A percentile compares a stretch with the other conserved stretches of the same genome.
Conservation (phyloP, 2,888 invertebrate genomes). For the Aleiodes leptofemur region DNA sequence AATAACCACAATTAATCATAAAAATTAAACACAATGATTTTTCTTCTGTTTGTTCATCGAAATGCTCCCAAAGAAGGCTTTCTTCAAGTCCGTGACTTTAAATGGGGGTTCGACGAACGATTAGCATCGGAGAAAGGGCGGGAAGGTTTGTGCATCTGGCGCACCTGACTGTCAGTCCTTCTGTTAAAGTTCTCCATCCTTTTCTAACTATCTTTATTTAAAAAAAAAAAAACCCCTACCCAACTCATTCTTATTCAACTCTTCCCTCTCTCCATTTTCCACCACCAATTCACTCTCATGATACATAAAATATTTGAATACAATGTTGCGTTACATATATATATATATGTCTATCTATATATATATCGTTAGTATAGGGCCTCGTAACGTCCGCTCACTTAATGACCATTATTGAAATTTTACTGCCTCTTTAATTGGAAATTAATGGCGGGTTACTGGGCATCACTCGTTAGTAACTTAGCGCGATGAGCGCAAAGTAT, state of each 20-base stretch:
- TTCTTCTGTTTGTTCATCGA: conserved; percentile 11
- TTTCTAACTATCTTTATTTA: conserved; percentile 35
- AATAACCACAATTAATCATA: too few species aligned
- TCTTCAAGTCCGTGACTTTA: too few species aligned
- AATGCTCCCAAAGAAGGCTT: neutral
- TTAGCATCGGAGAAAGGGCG: conserved; percentile 67
- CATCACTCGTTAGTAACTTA: conserved; percentile 66
- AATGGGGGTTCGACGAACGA: conserved; percentile 67
- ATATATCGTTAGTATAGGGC: conserved; percentile 55
- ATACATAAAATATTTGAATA: conserved; percentile 46
- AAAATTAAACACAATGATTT: too few species aligned
- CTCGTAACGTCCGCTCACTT: conserved; percentile 72
- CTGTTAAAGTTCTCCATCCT: conserved; percentile 32
- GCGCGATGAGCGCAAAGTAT: conserved; percentile 50
- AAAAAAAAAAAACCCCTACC: conserved; percentile 40
- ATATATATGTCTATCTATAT: conserved; percentile 39
- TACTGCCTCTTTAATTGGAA: conserved; percentile 74
- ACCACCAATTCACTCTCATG: conserved; percentile 47
- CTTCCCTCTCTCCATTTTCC: conserved; percentile 37
- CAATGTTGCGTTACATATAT: conserved; percentile 47
- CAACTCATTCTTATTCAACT: conserved; percentile 36
- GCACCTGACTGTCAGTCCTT: conserved; percentile 69
- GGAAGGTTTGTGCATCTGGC: conserved; percentile 68
- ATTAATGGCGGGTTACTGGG: conserved; percentile 70
- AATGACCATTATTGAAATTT: conserved; percentile 75